Percentiles rank a stretch among this genome's conserved stretches.
Evolutionary conservation across 2,888 invertebrate genomes (phyloP).

Genomic region (Apodemia zela): DNA sequence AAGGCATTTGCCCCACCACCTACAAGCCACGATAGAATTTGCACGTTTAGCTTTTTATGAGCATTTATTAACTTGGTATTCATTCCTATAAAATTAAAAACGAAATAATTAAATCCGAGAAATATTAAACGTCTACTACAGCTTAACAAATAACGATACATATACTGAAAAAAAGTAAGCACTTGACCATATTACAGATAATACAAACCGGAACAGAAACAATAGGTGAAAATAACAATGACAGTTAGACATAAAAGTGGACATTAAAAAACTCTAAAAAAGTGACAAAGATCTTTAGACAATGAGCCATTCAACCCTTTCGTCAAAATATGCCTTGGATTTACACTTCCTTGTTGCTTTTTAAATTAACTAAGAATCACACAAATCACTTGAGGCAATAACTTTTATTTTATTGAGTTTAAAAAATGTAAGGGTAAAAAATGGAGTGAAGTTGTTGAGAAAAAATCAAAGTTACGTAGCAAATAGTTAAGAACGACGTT

Average conservation of each 20-base stretch:
- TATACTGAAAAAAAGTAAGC: constrained; percentile 43
- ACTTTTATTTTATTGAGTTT: constrained; percentile 28
- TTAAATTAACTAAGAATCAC: constrained; percentile 61
- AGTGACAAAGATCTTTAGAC: constrained; percentile 54
- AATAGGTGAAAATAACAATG: constrained; percentile 60
- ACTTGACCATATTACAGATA: constrained; percentile 68
- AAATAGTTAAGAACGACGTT: neutral
- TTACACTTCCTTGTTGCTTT: constrained; percentile 75
- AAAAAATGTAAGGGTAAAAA: neutral
- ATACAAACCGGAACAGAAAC: constrained; percentile 62
- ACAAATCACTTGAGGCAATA: constrained; percentile 42
- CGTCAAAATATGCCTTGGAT: constrained; percentile 68
- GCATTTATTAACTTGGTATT: no score
- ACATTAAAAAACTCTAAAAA: constrained; percentile 56
- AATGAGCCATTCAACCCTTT: constrained; percentile 75
- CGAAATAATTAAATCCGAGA: no score
- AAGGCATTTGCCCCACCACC: no score
- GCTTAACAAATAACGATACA: neutral
- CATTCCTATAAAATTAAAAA: no score
- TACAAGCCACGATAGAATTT: no score
- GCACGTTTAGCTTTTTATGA: no score
- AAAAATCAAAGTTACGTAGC: neutral
- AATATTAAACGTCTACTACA: neutral
- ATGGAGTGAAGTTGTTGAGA: neutral
- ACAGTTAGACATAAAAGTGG: constrained; percentile 36